phyloP scores from a whole-genome alignment of 1,140 invertebrate genomes.

The Aphis craccivora region DNA sequence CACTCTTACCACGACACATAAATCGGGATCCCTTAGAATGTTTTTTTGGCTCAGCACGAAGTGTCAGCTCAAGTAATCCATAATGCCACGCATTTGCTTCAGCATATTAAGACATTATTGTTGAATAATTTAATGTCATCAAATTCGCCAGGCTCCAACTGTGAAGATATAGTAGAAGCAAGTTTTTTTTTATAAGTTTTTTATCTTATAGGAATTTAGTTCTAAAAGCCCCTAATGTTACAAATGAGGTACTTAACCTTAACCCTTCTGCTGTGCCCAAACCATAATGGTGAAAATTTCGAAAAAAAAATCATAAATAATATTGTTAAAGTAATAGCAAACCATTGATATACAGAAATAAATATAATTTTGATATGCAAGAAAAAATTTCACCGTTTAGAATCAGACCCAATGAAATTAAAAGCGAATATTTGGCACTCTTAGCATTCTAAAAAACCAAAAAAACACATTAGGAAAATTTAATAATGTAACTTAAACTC shows the following conservation, averaged over 20 bases:
- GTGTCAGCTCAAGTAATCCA: not conserved
- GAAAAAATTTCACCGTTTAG: not conserved
- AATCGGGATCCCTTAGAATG: not conserved
- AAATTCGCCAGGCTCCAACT: not conserved
- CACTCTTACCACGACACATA: not conserved
- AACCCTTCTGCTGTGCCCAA: not conserved
- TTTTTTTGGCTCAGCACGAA: not conserved
- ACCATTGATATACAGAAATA: not conserved
- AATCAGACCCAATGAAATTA: not conserved
- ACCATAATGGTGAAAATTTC: not conserved
- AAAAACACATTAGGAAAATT: not conserved
- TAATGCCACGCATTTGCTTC: not conserved
- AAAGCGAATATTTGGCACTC: not conserved
- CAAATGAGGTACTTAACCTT: not conserved
- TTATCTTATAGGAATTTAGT: not conserved
- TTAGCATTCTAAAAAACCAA: not conserved
- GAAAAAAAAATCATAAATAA: not conserved
- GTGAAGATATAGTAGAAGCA: not conserved
- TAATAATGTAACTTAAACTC: not conserved
- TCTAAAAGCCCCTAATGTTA: not conserved
- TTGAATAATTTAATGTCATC: not conserved
- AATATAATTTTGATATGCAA: not conserved
- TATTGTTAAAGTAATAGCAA: not conserved
- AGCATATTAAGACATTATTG: slow-evolving; percentile 15
- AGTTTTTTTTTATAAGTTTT: too few relatives aligned